These are phyloP conservation scores for Notothenia rossii DNA, from an alignment of 2,113 vertebrate species.

Conservation along the genomic window DNA sequence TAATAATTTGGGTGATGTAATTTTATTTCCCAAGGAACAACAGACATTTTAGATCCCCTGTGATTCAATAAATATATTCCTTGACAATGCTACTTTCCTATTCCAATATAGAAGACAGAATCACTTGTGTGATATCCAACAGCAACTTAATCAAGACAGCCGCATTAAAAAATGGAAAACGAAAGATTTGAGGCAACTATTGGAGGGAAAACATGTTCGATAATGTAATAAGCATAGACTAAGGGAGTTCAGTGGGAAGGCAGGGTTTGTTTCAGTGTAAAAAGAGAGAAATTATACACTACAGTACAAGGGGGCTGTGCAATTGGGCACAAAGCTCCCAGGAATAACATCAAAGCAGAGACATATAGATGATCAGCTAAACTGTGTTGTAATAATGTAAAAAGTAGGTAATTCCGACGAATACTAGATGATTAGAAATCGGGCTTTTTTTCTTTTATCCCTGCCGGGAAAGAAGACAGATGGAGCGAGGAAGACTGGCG, in stretches of 20 bases:
- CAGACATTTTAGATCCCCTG: neutral
- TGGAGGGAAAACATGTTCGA: constrained; percentile 9
- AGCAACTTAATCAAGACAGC: constrained; percentile 36
- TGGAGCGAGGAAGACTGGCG: constrained; percentile 35
- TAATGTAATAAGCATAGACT: constrained; percentile 30
- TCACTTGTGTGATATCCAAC: constrained; percentile 52
- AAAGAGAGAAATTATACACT: constrained; percentile 36
- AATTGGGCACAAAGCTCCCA: constrained; percentile 41
- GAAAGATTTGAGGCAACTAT: constrained; percentile 17
- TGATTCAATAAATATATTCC: neutral
- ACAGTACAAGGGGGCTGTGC: constrained; percentile 32
- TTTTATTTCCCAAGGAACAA: constrained; percentile 13
- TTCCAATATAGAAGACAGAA: constrained; percentile 43
- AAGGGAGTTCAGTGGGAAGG: constrained; percentile 22
- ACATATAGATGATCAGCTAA: constrained; percentile 54
- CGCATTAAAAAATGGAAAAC: constrained; percentile 20
- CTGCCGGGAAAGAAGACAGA: constrained; percentile 37
- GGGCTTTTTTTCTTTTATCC: constrained; percentile 41
- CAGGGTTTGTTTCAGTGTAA: constrained; percentile 43
- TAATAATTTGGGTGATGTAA: neutral
- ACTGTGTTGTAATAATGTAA: constrained; percentile 65
- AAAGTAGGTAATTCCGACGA: constrained; percentile 69
- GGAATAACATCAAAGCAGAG: constrained; percentile 58
- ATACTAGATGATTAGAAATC: constrained; percentile 64
- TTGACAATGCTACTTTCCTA: constrained; percentile 28